Evolutionary conservation across 2,888 invertebrate genomes (phyloP).

Genomic region (Abrostola tripartita): DNA sequence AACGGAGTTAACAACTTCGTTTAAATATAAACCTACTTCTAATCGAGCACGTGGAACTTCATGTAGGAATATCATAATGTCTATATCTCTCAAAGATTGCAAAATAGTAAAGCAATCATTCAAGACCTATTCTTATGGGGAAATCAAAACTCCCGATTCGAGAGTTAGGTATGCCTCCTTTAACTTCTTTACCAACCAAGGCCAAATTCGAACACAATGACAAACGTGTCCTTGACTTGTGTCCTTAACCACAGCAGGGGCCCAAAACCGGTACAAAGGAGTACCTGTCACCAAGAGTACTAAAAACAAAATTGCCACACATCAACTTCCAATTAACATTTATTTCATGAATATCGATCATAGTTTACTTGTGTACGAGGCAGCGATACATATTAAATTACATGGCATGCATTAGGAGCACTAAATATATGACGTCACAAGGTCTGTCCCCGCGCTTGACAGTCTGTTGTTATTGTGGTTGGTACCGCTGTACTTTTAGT

Average conservation of each 20-base stretch:
- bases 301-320: constrained; percentile 8
- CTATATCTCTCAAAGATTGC: too few relatives aligned
- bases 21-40: too few relatives aligned
- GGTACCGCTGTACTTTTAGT: constrained; percentile 1
- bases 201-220: too few relatives aligned
- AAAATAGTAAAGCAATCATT: too few relatives aligned
- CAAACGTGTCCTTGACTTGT: too few relatives aligned
- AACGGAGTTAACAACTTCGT: too few relatives aligned
- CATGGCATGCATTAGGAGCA: constrained; percentile 55
- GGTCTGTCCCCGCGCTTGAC: constrained; percentile 55
- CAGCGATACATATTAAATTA: constrained; percentile 53
- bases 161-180: too few relatives aligned
- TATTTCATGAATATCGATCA: constrained; percentile 29
- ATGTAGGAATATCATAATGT: too few relatives aligned
- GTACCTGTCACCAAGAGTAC: background rate
- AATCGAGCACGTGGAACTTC: too few relatives aligned
- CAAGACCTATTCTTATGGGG: too few relatives aligned
- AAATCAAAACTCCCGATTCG: too few relatives aligned
- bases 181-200: too few relatives aligned
- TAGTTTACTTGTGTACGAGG: constrained; percentile 7
- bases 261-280: background rate
- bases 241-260: background rate
- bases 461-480: constrained; percentile 31
- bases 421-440: constrained; percentile 60
- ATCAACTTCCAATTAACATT: constrained; percentile 24